A percentile compares a stretch with the other conserved stretches of the same genome.
Conservation (phyloP, 2,113 vertebrate species). For the Heliornis fulica region DNA sequence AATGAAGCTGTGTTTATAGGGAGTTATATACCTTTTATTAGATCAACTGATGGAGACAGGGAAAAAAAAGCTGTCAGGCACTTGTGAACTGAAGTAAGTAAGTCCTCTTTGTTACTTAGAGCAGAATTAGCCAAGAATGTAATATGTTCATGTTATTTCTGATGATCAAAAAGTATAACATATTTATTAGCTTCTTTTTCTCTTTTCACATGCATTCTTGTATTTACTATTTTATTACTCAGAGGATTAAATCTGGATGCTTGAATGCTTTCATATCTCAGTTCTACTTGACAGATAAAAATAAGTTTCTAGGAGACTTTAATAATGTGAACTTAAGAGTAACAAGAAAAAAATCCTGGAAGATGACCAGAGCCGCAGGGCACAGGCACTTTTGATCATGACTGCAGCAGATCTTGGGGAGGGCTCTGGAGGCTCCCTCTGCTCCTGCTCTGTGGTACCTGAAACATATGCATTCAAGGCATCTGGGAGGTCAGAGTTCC, state of each 20-base stretch:
- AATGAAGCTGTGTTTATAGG: neutral
- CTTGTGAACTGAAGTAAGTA: neutral
- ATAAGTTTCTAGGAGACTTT: neutral
- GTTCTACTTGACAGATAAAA: neutral
- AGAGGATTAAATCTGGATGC: neutral
- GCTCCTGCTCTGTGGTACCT: neutral
- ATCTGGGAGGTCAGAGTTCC: neutral
- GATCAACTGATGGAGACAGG: neutral
- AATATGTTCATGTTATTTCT: neutral
- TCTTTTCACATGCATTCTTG: neutral
- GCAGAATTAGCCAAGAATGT: neutral
- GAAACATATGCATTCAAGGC: neutral
- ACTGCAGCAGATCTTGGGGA: neutral
- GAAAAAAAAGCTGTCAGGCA: neutral
- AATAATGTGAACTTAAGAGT: neutral
- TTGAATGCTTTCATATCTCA: neutral
- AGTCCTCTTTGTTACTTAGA: neutral
- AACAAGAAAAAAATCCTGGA: neutral
- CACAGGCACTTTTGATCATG: neutral
- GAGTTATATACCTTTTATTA: neutral
- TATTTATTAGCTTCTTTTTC: neutral
- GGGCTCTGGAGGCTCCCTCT: neutral
- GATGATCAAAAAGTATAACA: neutral
- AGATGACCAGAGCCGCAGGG: fast-evolving
- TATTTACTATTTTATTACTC: neutral